These are phyloP conservation scores for Entomobrya multifasciata DNA, from an alignment of 2,888 invertebrate species.

Conservation along the genomic window DNA sequence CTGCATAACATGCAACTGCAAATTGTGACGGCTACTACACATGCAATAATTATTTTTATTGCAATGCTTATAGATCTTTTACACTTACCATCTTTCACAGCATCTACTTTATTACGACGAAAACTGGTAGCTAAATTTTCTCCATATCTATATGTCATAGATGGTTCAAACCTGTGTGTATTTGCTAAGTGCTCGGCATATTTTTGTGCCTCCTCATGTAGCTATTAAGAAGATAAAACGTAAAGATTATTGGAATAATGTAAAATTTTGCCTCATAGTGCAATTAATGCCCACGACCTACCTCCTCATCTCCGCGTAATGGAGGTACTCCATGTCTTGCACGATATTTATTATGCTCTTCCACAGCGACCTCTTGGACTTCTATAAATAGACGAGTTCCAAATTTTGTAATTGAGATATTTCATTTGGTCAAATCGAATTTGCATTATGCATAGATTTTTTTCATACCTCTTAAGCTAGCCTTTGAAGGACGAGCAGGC, in stretches of 20 bases:
- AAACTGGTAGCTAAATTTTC: conserved; percentile 47
- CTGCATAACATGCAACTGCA: too few species aligned
- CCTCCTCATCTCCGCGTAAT: conserved; percentile 15
- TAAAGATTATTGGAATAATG: too few species aligned
- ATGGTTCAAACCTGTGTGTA: conserved; percentile 34
- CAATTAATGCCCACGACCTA: too few species aligned
- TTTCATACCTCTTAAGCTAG: conserved; percentile 7
- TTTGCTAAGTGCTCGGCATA: conserved; percentile 39
- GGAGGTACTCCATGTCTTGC: conserved; percentile 20
- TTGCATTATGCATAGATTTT: too few species aligned
- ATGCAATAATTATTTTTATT: too few species aligned
- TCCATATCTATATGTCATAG: conserved; percentile 35
- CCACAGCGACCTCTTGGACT: conserved; percentile 22
- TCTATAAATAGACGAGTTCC: conserved; percentile 17
- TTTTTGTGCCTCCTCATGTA: conserved; percentile 46
- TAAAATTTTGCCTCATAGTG: too few species aligned
- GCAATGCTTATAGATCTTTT: too few species aligned
- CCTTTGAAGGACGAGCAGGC: not conserved
- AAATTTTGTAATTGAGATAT: too few species aligned
- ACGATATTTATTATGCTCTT: conserved; percentile 42
- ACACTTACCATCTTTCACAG: conserved; percentile 32
- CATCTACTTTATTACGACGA: conserved; percentile 12
- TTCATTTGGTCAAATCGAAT: too few species aligned
- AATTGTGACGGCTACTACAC: too few species aligned
- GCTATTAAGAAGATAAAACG: too few species aligned